Percentiles rank a stretch among this genome's conserved stretches.
Conservation (phyloP, 2,797 vertebrate species). For the Heliangelus exortis region DNA sequence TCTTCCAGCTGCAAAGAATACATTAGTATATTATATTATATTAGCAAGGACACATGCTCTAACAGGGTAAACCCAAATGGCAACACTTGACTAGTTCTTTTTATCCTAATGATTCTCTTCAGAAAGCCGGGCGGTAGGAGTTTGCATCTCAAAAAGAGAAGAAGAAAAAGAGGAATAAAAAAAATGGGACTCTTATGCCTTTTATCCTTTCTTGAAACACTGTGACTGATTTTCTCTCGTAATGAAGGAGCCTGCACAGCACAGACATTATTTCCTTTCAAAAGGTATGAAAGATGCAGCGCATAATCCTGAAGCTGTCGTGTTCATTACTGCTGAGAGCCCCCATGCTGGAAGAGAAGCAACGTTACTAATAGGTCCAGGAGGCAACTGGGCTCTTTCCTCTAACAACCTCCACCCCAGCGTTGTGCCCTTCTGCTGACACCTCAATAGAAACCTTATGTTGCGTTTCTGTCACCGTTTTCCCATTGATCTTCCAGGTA, state of each 20-base stretch:
- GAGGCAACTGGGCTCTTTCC: constrained; percentile 48
- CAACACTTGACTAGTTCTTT: constrained; percentile 67
- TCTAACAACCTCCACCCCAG: background rate
- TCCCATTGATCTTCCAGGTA: constrained; percentile 50
- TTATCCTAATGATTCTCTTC: constrained; percentile 78
- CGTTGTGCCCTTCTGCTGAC: background rate
- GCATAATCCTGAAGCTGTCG: constrained; percentile 62
- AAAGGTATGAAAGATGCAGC: constrained; percentile 61
- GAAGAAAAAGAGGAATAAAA: constrained; percentile 42
- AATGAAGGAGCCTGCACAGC: constrained; percentile 69
- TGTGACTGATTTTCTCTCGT: constrained; percentile 74
- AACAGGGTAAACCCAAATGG: constrained; percentile 71
- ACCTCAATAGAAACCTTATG: constrained; percentile 1
- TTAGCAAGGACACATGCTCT: constrained; percentile 69
- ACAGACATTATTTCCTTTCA: constrained; percentile 74
- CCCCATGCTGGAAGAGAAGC: background rate
- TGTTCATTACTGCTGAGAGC: constrained; percentile 42
- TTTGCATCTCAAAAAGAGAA: constrained; percentile 54
- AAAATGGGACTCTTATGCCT: constrained; percentile 64
- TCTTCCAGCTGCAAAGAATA: constrained; percentile 91
- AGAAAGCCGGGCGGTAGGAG: constrained; percentile 63
- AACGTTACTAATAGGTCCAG: constrained; percentile 48
- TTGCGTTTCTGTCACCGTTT: background rate
- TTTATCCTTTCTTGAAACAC: constrained; percentile 79
- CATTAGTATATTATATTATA: constrained; percentile 73